phyloP scores from a whole-genome alignment of 2,888 invertebrate genomes.

The Oeneis ivallda region DNA sequence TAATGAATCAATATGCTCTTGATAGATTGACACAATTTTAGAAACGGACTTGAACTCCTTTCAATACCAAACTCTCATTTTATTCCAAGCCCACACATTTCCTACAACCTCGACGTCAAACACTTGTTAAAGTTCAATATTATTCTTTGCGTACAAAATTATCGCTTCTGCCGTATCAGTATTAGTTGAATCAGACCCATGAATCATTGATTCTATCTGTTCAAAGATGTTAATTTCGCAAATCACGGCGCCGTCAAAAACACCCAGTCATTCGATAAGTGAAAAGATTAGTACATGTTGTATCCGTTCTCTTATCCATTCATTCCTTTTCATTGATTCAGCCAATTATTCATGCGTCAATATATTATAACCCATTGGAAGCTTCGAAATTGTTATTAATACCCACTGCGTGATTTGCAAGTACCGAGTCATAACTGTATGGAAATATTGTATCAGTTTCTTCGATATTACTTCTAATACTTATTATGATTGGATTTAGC shows the following conservation, averaged over 20 bases:
- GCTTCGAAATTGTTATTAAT: conserved; percentile 23
- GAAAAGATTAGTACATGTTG: conserved; percentile 29
- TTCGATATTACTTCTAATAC: conserved; percentile 6
- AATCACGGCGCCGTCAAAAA: conserved; percentile 37
- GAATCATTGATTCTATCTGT: conserved; percentile 39
- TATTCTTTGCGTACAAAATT: conserved; percentile 39
- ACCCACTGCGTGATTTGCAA: conserved; percentile 9
- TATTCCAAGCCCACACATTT: conserved; percentile 1
- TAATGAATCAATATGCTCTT: conserved; percentile 4
- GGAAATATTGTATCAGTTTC: conserved; percentile 7
- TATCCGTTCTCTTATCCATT: conserved; percentile 32
- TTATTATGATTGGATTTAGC: neutral
- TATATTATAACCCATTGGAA: conserved; percentile 12
- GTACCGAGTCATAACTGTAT: neutral
- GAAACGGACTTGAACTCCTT: neutral
- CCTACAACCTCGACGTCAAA: neutral
- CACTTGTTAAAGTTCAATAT: conserved; percentile 29
- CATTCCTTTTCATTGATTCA: conserved; percentile 33
- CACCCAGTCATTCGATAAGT: conserved; percentile 39
- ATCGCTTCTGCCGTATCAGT: conserved; percentile 34
- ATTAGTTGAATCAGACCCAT: conserved; percentile 37
- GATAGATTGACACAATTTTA: conserved; percentile 4
- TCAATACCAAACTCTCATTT: conserved; percentile 3
- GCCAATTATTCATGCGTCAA: conserved; percentile 4
- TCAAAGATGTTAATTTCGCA: conserved; percentile 36